These are phyloP conservation scores for Coccyzus lansbergi DNA, from an alignment of 2,797 vertebrate species.

Conservation along the genomic window DNA sequence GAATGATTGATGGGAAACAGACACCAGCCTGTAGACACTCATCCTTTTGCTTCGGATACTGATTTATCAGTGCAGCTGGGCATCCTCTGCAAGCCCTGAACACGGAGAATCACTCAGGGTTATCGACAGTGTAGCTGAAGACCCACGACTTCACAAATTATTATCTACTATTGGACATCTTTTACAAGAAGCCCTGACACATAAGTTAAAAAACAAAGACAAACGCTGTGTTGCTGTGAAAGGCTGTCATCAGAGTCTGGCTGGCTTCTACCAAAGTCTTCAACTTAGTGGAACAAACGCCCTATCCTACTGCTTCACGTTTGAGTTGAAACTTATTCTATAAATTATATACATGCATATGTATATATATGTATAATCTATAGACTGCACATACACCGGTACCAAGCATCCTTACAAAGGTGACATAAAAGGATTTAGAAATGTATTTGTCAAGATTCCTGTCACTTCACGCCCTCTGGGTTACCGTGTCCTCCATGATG, in stretches of 20 bases:
- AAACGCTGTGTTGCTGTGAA: background rate
- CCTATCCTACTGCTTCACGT: slow-evolving; percentile 28
- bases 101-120: slow-evolving; percentile 68
- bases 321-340: slow-evolving; percentile 61
- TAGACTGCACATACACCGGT: slow-evolving; percentile 11
- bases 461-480: slow-evolving; percentile 91
- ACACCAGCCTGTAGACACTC: slow-evolving; percentile 81
- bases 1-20: slow-evolving; percentile 87
- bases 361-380: slow-evolving; percentile 23
- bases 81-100: slow-evolving; percentile 51
- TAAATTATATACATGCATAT: slow-evolving; percentile 41
- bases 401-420: slow-evolving; percentile 36
- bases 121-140: slow-evolving; percentile 61
- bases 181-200: slow-evolving; percentile 57
- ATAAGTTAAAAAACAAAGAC: slow-evolving; percentile 37
- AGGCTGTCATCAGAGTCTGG: slow-evolving; percentile 72
- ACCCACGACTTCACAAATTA: slow-evolving; percentile 66
- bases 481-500: slow-evolving; percentile 85
- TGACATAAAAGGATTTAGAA: slow-evolving; percentile 76
- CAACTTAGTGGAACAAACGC: slow-evolving; percentile 59
- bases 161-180: slow-evolving; percentile 56
- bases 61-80: slow-evolving; percentile 76
- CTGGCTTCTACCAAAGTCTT: slow-evolving; percentile 80
- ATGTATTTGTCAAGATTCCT: slow-evolving; percentile 92
- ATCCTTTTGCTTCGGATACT: slow-evolving; percentile 77